phyloP scores from a whole-genome alignment of 2,888 invertebrate genomes.

The Cataglyphis rosenhaueri region DNA sequence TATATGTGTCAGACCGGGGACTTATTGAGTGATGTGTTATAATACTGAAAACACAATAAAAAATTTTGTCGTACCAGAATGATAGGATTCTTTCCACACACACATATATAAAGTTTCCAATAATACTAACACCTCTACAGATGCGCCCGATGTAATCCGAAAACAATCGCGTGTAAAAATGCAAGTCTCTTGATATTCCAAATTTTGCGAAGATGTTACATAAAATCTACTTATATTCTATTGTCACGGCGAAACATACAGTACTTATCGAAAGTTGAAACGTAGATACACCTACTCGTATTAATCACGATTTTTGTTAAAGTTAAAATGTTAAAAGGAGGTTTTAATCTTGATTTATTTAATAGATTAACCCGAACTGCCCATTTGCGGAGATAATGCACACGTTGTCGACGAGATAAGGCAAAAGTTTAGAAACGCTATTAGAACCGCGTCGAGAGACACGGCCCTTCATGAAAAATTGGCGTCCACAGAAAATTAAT shows the following conservation, averaged over 20 bases:
- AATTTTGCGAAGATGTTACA: background rate
- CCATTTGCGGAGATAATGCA: constrained; percentile 19
- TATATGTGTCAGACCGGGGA: too few species aligned
- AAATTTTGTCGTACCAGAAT: background rate
- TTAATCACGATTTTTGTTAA: background rate
- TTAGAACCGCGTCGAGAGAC: constrained; percentile 60
- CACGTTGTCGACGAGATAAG: constrained; percentile 12
- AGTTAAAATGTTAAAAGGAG: background rate
- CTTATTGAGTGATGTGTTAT: background rate
- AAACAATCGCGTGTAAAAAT: background rate
- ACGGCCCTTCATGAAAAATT: constrained; percentile 68
- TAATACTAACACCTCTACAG: background rate
- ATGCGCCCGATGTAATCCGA: background rate
- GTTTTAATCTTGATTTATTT: constrained; percentile 6
- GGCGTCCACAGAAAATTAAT: constrained; percentile 75
- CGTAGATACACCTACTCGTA: background rate
- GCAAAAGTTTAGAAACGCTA: constrained; percentile 53
- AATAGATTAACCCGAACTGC: constrained; percentile 23
- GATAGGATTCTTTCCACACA: background rate
- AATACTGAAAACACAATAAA: background rate
- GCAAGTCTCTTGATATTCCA: background rate
- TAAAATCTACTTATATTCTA: background rate
- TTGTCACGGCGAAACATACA: too few species aligned
- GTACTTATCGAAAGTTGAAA: background rate
- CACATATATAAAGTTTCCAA: background rate